Evolutionary conservation across 2,113 vertebrate species (phyloP), one percentile per base, ranked within the genome.

Genomic region (Alethe castanea): DNA sequence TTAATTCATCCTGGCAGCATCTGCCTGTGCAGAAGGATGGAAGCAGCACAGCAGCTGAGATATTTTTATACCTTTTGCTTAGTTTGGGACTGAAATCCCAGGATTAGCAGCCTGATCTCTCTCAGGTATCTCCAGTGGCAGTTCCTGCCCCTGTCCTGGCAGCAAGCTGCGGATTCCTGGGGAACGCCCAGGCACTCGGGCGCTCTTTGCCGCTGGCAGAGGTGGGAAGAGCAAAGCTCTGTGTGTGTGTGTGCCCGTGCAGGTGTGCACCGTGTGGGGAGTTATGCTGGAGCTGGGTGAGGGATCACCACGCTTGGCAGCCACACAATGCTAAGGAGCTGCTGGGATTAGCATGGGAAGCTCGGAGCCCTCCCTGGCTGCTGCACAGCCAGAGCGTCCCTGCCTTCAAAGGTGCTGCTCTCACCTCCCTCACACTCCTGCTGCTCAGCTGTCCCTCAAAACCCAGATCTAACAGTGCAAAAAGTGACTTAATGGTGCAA

Each of bases 301-400:
- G 83, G 84, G 59, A 91, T 90, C 90, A 53, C 81, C 81, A 22
- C 93, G 8, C 79, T 80, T 95, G 96, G 95, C 95, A 95, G 24
- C 66, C 78, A 19, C 74, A 88, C 92, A 60, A 23, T 10, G 82
- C 96, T 91, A 86, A 90, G 95, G 35, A 94, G 56, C 90, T 79
- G 15, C 88, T 66, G 78, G 88, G 85, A 96, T 95, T 83, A 92
- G 85, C 94, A 90, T 93, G 90, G 18, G 81, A 91, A 77, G 91
- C 69, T 16, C 5, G 29, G 89, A 73, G 44, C 81, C 93, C 94
- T 90, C 86, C 28, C 62, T 31, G 70, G 79, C 7, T 74, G 38
- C 38, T 31, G 92, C 91, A 48, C 47, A 48, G 13, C 23, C 47
- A 24, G 23, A 48, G 23, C 12, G 9, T 19, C 13, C 48, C 84